Conservation (phyloP, 2,888 invertebrate species). For the Dorcus hopei region DNA sequence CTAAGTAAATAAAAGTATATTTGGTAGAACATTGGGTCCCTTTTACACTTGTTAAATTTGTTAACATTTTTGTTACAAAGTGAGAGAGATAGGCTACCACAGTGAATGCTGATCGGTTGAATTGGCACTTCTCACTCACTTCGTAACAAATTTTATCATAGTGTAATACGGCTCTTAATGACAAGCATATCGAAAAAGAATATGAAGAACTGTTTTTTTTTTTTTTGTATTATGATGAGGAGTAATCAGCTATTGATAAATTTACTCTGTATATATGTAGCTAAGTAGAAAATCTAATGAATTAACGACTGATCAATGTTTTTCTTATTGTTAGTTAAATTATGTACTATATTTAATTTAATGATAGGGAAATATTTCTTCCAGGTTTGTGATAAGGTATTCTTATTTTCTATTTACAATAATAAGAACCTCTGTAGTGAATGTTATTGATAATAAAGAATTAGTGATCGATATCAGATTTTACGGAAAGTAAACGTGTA, state of each 20-base stretch:
- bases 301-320: slow-evolving; percentile 11
- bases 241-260: background rate
- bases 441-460: background rate
- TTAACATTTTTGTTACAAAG: too few relatives aligned
- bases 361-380: slow-evolving; percentile 12
- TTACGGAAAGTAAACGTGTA: too few relatives aligned
- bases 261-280: slow-evolving; percentile 5
- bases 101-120: too few relatives aligned
- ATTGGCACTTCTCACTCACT: too few relatives aligned
- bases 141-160: too few relatives aligned
- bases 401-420: slow-evolving; percentile 9
- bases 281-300: slow-evolving; percentile 1
- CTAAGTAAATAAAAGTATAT: too few relatives aligned
- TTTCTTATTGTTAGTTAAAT: slow-evolving; percentile 1
- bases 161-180: too few relatives aligned
- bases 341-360: slow-evolving; percentile 4
- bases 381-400: slow-evolving; percentile 16
- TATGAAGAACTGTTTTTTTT: background rate
- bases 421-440: slow-evolving; percentile 8
- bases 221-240: background rate
- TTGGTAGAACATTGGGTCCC: slow-evolving; percentile 1
- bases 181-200: background rate
- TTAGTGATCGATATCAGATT: background rate
- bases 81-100: too few relatives aligned
- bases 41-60: too few relatives aligned